Evolutionary conservation across 2,113 vertebrate genomes (phyloP).

Genomic region (Lophura nycthemera): DNA sequence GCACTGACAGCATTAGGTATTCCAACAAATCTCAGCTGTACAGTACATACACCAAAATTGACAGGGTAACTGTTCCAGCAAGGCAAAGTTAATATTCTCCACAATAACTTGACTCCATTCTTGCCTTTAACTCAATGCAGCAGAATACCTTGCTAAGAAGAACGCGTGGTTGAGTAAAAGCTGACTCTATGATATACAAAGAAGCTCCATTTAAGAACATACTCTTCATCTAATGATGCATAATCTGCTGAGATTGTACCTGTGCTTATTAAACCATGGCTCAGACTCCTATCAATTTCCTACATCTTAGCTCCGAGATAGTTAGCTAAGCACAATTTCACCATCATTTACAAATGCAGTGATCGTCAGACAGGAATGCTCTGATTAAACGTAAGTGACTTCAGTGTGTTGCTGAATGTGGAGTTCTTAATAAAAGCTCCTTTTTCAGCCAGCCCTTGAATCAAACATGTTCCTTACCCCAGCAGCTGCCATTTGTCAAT

Average conservation of each 20-base stretch:
- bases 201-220: background rate
- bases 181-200: background rate
- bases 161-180: background rate
- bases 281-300: slow-evolving; percentile 7
- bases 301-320: background rate
- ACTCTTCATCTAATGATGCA: background rate
- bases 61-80: slow-evolving; percentile 20
- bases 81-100: background rate
- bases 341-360: slow-evolving; percentile 26
- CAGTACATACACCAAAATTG: background rate
- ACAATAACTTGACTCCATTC: background rate
- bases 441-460: background rate
- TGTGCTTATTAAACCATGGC: slow-evolving; percentile 22
- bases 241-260: background rate
- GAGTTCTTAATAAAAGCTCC: slow-evolving; percentile 15
- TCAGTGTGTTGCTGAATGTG: background rate
- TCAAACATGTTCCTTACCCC: background rate
- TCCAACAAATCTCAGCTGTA: slow-evolving; percentile 7
- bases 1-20: background rate
- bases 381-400: slow-evolving; percentile 43
- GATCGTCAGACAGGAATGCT: slow-evolving; percentile 11
- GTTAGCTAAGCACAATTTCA: background rate
- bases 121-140: background rate
- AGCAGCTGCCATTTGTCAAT: slow-evolving; percentile 50
- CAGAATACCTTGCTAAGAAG: background rate